Evolutionary conservation across 2,888 invertebrate species (phyloP).

Genomic region (Andrena flavipes): DNA sequence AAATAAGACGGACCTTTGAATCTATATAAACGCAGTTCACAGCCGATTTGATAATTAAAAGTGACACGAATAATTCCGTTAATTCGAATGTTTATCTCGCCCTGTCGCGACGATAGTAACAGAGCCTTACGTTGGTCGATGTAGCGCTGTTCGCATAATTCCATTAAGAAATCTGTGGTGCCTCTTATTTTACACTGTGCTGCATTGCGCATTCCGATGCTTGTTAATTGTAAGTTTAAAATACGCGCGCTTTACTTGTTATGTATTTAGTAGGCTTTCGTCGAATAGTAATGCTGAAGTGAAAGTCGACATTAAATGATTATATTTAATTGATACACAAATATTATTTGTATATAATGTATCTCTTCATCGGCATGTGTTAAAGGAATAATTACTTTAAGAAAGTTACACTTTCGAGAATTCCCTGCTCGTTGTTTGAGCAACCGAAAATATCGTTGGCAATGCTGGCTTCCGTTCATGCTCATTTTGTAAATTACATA

Average conservation of each 20-base stretch:
- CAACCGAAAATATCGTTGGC: background rate
- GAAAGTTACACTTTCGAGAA: background rate
- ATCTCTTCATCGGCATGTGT: too few species aligned
- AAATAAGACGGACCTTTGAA: conserved; percentile 10
- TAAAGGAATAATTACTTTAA: too few species aligned
- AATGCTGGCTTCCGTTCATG: background rate
- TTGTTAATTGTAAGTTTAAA: too few species aligned
- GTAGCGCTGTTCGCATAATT: background rate
- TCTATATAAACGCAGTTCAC: background rate
- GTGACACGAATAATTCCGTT: background rate
- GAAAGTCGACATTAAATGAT: too few species aligned
- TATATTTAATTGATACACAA: too few species aligned
- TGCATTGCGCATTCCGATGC: background rate
- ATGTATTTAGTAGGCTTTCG: too few species aligned
- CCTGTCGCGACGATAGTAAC: background rate
- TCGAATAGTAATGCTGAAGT: too few species aligned
- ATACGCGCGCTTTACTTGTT: too few species aligned
- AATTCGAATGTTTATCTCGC: background rate
- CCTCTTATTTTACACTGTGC: background rate
- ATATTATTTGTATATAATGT: too few species aligned
- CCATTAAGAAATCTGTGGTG: background rate
- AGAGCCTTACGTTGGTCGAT: background rate
- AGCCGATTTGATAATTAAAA: background rate
- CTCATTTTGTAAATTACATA: background rate
- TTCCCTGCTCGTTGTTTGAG: background rate